Percentiles rank a stretch among this genome's conserved stretches.
phyloP scores from a whole-genome alignment of 2,113 vertebrate species.

The Dipodomys merriami region DNA sequence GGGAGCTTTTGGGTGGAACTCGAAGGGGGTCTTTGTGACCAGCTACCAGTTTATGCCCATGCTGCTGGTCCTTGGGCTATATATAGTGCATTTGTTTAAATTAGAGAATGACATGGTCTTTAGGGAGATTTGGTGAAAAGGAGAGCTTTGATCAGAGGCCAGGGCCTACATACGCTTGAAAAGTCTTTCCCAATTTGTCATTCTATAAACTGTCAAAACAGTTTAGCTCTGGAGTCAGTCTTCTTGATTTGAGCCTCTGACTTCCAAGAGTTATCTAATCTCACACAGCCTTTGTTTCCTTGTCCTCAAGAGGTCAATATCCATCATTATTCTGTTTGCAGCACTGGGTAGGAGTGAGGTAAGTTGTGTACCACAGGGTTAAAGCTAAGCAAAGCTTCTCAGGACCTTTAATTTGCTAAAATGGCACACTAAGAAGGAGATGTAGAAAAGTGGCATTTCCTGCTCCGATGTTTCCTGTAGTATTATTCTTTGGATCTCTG shows the following conservation, averaged over 20 bases:
- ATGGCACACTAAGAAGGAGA: background rate
- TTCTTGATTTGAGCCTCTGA: background rate
- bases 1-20: rapidly evolving
- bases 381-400: background rate
- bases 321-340: constrained; percentile 1
- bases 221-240: background rate
- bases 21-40: background rate
- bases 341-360: background rate
- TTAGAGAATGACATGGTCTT: background rate
- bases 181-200: background rate
- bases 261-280: background rate
- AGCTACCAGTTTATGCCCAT: background rate
- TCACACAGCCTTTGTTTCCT: background rate
- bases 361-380: background rate
- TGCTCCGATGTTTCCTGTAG: background rate
- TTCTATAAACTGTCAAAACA: background rate
- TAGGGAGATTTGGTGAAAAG: background rate
- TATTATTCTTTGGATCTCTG: background rate
- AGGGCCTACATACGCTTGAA: background rate
- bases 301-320: background rate
- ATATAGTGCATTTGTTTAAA: background rate
- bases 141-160: background rate
- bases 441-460: background rate
- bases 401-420: background rate
- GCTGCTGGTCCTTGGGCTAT: background rate